These are phyloP conservation scores for Sinopyrophorus schimmeli DNA, from an alignment of 2,888 invertebrate genomes.

Conservation along the genomic window DNA sequence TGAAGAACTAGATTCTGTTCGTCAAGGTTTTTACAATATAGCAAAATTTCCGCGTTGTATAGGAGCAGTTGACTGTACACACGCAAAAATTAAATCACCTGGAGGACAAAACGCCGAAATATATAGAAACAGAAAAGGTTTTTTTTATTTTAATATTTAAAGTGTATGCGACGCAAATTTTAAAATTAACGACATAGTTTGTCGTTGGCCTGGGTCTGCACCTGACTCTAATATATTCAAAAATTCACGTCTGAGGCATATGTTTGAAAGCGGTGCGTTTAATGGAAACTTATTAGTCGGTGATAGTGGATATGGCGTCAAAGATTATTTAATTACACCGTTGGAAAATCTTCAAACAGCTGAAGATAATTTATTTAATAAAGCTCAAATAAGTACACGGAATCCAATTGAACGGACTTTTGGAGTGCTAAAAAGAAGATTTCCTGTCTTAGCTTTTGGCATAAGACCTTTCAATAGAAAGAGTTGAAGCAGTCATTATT, in stretches of 20 bases:
- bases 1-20: conserved; percentile 9
- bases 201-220: conserved; percentile 39
- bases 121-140: conserved; percentile 39
- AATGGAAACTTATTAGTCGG: conserved; percentile 32
- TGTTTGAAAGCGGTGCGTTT: conserved; percentile 21
- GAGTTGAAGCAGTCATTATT: conserved; percentile 31
- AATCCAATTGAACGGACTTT: conserved; percentile 40
- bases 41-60: conserved; percentile 18
- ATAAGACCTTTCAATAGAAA: conserved; percentile 36
- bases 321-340: conserved; percentile 37
- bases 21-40: conserved; percentile 21
- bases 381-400: conserved; percentile 37
- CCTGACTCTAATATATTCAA: conserved; percentile 21
- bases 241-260: conserved; percentile 10
- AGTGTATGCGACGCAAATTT: conserved; percentile 35
- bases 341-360: conserved; percentile 25
- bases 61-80: conserved; percentile 24
- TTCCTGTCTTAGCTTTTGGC: conserved; percentile 42
- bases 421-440: conserved; percentile 41
- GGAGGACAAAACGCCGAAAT: conserved; percentile 38
- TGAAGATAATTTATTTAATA: conserved; percentile 35
- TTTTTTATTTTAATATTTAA: conserved; percentile 41
- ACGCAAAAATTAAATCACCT: conserved; percentile 15
- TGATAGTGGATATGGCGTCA: conserved; percentile 41
- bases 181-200: conserved; percentile 37